Evolutionary conservation across 1,140 invertebrate species (phyloP).

Genomic region (Pachypsylla venusta): DNA sequence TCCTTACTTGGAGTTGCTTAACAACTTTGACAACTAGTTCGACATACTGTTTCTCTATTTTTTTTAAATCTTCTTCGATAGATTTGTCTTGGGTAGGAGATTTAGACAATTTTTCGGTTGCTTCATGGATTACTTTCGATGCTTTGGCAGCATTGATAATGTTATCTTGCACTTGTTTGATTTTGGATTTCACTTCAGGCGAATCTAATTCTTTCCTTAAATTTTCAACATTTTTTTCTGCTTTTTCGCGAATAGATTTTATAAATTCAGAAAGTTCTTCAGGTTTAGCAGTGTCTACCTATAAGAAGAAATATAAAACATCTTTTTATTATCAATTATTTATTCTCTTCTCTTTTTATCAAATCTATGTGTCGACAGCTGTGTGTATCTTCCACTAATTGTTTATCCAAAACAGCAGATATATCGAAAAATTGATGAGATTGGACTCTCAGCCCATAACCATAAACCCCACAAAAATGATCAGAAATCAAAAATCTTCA

Average conservation of each 20-base stretch:
- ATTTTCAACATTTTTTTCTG: neutral
- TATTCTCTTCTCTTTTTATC: too few species aligned
- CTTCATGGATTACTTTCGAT: too few species aligned
- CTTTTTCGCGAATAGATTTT: neutral
- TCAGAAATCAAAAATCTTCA: too few species aligned
- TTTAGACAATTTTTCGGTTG: neutral
- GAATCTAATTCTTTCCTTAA: neutral
- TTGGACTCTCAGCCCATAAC: too few species aligned
- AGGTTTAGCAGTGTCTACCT: neutral
- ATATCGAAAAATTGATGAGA: too few species aligned
- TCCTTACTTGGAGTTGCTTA: neutral
- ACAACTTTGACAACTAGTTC: neutral
- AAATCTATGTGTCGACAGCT: too few species aligned
- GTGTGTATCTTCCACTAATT: too few species aligned
- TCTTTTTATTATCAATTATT: too few species aligned
- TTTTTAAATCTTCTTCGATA: neutral
- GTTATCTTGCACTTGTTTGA: constrained; percentile 4
- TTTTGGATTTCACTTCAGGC: constrained; percentile 2
- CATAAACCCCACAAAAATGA: too few species aligned
- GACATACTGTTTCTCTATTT: neutral
- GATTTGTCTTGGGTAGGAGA: neutral
- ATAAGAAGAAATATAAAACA: neutral
- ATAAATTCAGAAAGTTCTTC: neutral
- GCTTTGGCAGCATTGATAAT: neutral
- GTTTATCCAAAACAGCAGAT: too few species aligned